Base-by-base conservation (phyloP, 2,113 vertebrate genomes). In the Forbesichthys papilliferus region DNA sequence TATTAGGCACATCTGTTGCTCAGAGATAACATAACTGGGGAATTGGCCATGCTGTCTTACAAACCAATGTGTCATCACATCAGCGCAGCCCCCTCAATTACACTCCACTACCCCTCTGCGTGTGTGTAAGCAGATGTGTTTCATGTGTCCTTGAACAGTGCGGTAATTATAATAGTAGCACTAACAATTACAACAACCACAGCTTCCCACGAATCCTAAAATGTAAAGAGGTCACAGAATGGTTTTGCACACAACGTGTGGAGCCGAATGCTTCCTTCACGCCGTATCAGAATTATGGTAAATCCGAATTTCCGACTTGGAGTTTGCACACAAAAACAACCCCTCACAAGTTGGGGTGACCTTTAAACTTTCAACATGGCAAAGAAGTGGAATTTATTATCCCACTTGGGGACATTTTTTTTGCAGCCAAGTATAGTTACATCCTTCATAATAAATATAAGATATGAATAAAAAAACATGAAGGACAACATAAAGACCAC, bases 1-100 rank as follows among this genome's bases (percentile, higher is more conserved):
- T 77, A 75, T 69, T 75, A 61, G 78, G 70, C 88, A 84, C 87
- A 86, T 87, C 88, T 91, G 89, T 89, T 87, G 82, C 80, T 86
- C 70, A 78, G 83, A 87, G 88, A 91, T 90, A 91, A 88, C 87
- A 80, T 84, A 85, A 83, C 81, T 53, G 1, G 68, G 68, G 83
- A 88, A 90, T 91, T 91, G 85, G 83, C 64, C 80, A 83, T 76
- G 80, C 83, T 84, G 86, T 88, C 83, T 86, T 87, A 87, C 81
- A 82, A 72, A 85, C 8, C 11, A 72, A 81, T 81, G 84, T 82
- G 79, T 61, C 81, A 82, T 88, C 76, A 86, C 78, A 82, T 85
- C 75, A 61, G 85, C 87, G 73, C 81, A 87, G 80, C 79, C 77
- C 76, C 80, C 80, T 81, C 82, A 85, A 88, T 83, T 87, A 87